A percentile compares a stretch with the other conserved stretches of the same genome.
phyloP scores from a whole-genome alignment of 2,797 vertebrate genomes.

The Enteromius anoplus region DNA sequence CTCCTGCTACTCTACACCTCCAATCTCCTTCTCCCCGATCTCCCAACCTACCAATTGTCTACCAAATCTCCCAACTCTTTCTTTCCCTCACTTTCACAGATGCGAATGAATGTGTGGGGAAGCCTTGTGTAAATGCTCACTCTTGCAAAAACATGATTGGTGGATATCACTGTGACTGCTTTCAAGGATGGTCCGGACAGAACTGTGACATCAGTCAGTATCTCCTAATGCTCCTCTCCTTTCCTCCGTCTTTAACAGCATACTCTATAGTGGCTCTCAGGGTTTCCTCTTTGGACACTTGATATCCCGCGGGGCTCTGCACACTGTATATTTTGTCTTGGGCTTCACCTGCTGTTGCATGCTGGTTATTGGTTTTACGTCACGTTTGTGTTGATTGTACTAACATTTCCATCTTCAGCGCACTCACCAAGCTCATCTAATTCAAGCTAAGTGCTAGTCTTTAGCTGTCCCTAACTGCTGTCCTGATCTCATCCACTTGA shows the following conservation, averaged over 20 bases:
- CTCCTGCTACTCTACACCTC: constrained; percentile 13
- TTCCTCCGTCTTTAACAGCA: constrained; percentile 20
- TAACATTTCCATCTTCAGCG: constrained; percentile 43
- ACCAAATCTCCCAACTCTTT: constrained; percentile 52
- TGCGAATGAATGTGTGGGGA: constrained; percentile 94
- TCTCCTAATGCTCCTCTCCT: constrained; percentile 62
- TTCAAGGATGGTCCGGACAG: constrained; percentile 93
- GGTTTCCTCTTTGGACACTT: constrained; percentile 46
- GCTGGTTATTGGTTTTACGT: constrained; percentile 41
- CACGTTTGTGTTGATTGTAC: constrained; percentile 39
- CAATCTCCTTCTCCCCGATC: constrained; percentile 26
- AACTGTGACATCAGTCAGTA: constrained; percentile 99
- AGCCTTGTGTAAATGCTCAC: constrained; percentile 91
- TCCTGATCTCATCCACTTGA: constrained; percentile 46
- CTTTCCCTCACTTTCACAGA: constrained; percentile 83
- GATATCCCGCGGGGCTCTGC: constrained; percentile 36
- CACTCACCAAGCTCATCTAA: constrained; percentile 42
- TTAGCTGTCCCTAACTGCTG: constrained; percentile 41
- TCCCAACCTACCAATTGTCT: constrained; percentile 32
- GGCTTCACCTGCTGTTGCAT: constrained; percentile 57
- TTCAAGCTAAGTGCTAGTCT: constrained; percentile 42
- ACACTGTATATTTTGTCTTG: constrained; percentile 41
- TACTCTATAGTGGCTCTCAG: constrained; percentile 51
- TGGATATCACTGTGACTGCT: constrained; percentile 98
- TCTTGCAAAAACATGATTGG: constrained; percentile 99